A percentile compares a stretch with the other conserved stretches of the same genome.
phyloP scores from a whole-genome alignment of 2,888 invertebrate genomes.

The Lasioglossum malachurum region DNA sequence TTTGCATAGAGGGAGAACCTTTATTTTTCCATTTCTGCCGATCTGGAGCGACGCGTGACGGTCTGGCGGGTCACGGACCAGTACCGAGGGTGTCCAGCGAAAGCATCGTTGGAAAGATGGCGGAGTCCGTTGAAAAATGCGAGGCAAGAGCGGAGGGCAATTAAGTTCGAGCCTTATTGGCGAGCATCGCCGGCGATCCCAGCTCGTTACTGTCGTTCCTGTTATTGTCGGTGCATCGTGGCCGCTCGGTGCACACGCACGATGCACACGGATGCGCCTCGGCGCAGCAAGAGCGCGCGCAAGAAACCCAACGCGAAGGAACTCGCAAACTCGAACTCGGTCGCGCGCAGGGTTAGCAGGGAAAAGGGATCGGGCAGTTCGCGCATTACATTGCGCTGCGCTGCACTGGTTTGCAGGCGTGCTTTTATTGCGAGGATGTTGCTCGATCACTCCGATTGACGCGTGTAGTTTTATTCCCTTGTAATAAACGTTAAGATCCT shows the following conservation, averaged over 20 bases:
- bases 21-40: not conserved
- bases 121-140: not conserved
- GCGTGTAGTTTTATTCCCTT: conserved; percentile 52
- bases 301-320: conserved; percentile 70
- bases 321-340: conserved; percentile 42
- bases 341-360: conserved; percentile 65
- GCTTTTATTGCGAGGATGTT: conserved; percentile 78
- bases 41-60: not conserved
- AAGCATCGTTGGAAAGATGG: not conserved
- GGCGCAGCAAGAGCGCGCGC: conserved; percentile 41
- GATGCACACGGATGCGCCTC: conserved; percentile 34
- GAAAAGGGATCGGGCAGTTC: conserved; percentile 80
- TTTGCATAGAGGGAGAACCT: no score
- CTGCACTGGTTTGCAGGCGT: conserved; percentile 71
- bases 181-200: conserved; percentile 35
- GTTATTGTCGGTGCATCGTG: conserved; percentile 55
- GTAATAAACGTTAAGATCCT: conserved; percentile 58
- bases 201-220: conserved; percentile 60
- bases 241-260: conserved; percentile 37
- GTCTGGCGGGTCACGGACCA: not conserved
- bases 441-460: conserved; percentile 63
- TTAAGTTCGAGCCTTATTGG: conserved; percentile 45
- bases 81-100: conserved; percentile 3
- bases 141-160: conserved; percentile 21
- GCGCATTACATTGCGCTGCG: conserved; percentile 73